A percentile compares a stretch with the other conserved stretches of the same genome.
Conservation (phyloP, 2,797 vertebrate genomes). For the Epinephelus awoara region DNA sequence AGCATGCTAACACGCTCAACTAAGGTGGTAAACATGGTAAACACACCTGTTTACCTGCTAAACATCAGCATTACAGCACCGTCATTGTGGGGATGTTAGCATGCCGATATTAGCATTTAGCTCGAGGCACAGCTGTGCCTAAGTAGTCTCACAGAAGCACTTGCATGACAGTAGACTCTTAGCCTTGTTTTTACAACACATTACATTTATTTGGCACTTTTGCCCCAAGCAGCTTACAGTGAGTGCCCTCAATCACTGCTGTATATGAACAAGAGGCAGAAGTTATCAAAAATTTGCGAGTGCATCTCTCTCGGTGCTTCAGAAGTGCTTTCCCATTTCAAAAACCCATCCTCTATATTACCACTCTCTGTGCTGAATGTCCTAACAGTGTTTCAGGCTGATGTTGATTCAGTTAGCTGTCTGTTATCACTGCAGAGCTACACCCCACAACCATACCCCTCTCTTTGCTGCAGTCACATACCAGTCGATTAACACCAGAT, state of each 20-base stretch:
- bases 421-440: not conserved
- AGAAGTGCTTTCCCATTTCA: not conserved
- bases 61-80: not conserved
- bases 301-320: not conserved
- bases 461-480: not conserved
- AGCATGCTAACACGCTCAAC: not conserved
- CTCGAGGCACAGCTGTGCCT: not conserved
- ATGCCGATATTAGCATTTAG: not conserved
- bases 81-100: not conserved
- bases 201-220: not conserved
- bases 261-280: not conserved
- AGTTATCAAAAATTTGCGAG: not conserved
- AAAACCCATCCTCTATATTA: not conserved
- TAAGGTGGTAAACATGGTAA: not conserved
- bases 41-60: not conserved
- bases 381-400: not conserved
- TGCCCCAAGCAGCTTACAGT: not conserved
- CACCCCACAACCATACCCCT: not conserved
- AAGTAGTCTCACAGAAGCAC: not conserved
- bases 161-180: not conserved
- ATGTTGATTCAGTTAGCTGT: not conserved
- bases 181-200: not conserved
- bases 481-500: not conserved
- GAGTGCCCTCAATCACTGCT: not conserved
- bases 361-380: not conserved